Evolutionary conservation across 2,113 vertebrate genomes (phyloP).

Genomic region (Clupea harengus): DNA sequence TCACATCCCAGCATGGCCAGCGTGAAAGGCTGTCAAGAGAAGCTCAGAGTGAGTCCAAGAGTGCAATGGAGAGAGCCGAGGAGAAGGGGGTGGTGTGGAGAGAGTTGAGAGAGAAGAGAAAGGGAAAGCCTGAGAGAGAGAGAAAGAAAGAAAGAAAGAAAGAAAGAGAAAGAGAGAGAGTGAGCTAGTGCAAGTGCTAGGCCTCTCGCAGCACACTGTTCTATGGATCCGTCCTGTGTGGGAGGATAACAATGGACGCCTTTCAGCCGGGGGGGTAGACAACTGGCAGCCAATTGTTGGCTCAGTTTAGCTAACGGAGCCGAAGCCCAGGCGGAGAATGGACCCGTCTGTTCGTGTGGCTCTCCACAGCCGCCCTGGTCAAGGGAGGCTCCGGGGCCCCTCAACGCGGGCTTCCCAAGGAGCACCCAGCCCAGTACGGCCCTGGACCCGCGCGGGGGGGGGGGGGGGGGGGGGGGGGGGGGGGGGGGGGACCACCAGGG

Average conservation of each 20-base stretch:
- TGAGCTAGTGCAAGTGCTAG: neutral
- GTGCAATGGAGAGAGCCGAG: neutral
- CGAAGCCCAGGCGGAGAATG: neutral
- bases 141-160: neutral
- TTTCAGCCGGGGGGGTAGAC: neutral
- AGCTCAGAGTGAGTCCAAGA: neutral
- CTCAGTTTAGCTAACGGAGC: neutral
- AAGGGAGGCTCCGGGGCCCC: too few relatives aligned
- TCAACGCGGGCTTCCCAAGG: too few relatives aligned
- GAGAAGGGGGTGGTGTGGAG: neutral
- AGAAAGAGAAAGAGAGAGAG: neutral
- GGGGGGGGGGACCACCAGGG: too few relatives aligned
- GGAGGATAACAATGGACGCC: neutral
- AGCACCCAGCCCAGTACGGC: too few relatives aligned
- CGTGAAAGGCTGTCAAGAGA: neutral
- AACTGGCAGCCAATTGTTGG: neutral
- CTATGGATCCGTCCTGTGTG: neutral
- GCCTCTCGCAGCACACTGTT: neutral
- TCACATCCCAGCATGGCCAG: neutral
- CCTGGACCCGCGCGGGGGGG: too few relatives aligned
- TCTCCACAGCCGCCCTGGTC: neutral
- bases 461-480: too few relatives aligned
- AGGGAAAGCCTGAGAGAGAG: slow-evolving; percentile 16
- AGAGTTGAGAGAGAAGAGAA: slow-evolving; percentile 17
- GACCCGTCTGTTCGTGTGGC: neutral